phyloP scores from a whole-genome alignment of 2,888 invertebrate species.

The Clivina fossor region DNA sequence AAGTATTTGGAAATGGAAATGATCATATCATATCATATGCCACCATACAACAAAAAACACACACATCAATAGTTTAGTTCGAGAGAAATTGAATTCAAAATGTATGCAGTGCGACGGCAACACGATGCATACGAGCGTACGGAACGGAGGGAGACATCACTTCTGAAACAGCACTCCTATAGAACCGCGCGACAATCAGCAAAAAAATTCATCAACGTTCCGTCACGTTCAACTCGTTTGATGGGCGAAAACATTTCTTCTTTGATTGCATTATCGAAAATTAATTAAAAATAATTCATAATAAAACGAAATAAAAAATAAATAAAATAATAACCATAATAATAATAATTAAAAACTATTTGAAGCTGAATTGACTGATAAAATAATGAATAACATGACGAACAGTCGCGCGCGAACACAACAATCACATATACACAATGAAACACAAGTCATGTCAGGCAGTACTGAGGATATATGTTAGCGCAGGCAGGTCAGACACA shows the following conservation, averaged over 20 bases:
- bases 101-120: too few relatives aligned
- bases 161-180: slow-evolving; percentile 44
- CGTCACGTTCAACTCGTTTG: slow-evolving; percentile 37
- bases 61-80: too few relatives aligned
- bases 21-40: too few relatives aligned
- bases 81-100: too few relatives aligned
- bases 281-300: slow-evolving; percentile 33
- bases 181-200: neutral
- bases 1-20: too few relatives aligned
- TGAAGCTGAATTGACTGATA: too few relatives aligned
- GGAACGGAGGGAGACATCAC: slow-evolving; percentile 28
- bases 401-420: slow-evolving; percentile 51
- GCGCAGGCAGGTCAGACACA: slow-evolving; percentile 57
- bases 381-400: slow-evolving; percentile 39
- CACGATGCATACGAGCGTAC: too few relatives aligned
- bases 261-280: slow-evolving; percentile 50
- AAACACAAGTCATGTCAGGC: slow-evolving; percentile 53
- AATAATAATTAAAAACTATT: slow-evolving; percentile 28
- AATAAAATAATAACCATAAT: slow-evolving; percentile 22
- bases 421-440: slow-evolving; percentile 54
- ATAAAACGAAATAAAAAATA: slow-evolving; percentile 31
- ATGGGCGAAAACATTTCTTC: slow-evolving; percentile 54
- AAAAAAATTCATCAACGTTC: slow-evolving; percentile 1
- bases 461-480: slow-evolving; percentile 54
- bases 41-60: too few relatives aligned